phyloP scores from a whole-genome alignment of 2,888 invertebrate genomes.

The Mamestra brassicae region DNA sequence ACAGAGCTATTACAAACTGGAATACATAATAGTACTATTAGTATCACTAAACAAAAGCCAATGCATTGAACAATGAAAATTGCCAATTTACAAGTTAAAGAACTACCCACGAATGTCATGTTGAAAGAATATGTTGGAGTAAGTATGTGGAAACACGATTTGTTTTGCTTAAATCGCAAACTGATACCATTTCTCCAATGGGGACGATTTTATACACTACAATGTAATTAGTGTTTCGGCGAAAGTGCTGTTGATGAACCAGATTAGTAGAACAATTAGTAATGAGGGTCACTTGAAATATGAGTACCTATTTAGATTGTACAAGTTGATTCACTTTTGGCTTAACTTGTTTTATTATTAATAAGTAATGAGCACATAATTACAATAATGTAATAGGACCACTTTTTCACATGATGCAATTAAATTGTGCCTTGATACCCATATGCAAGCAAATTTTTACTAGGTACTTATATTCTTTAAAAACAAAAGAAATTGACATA shows the following conservation, averaged over 20 bases:
- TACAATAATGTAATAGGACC: not conserved
- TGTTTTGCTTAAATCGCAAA: conserved; percentile 17
- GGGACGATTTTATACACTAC: conserved; percentile 25
- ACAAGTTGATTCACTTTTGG: no score
- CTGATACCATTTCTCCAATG: conserved; percentile 41
- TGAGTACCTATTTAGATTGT: no score
- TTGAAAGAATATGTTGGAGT: conserved; percentile 39
- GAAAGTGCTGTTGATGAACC: conserved; percentile 16
- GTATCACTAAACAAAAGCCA: not conserved
- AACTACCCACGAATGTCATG: conserved; percentile 70
- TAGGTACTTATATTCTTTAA: no score
- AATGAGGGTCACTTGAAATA: not conserved
- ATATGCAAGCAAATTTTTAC: not conserved
- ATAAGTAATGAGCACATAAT: not conserved
- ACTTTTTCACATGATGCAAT: not conserved
- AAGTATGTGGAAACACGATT: conserved; percentile 8
- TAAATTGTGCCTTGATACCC: not conserved
- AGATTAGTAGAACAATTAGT: conserved; percentile 11
- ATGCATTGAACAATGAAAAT: not conserved
- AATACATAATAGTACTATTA: conserved; percentile 28
- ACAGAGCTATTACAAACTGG: conserved; percentile 70
- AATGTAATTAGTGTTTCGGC: conserved; percentile 8
- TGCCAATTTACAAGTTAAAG: not conserved
- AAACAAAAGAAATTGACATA: not conserved
- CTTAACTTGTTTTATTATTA: not conserved